Conservation (phyloP, 2,888 invertebrate genomes). For the Bhutanitis thaidina region DNA sequence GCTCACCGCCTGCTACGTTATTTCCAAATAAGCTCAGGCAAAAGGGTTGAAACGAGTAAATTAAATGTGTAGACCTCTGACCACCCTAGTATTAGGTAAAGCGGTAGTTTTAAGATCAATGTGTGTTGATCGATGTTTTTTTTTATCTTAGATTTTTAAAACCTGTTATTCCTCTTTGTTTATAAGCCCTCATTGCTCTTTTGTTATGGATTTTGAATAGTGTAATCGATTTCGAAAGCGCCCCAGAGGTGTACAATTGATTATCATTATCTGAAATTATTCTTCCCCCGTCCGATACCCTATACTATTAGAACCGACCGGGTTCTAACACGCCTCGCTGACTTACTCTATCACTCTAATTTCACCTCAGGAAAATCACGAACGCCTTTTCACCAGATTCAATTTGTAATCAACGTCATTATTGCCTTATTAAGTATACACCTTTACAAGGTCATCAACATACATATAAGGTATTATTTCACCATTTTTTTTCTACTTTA, state of each 20-base stretch:
- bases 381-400: conserved; percentile 24
- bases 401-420: conserved; percentile 26
- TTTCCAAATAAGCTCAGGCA: no score
- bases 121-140: no score
- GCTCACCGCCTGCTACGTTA: no score
- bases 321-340: conserved; percentile 10
- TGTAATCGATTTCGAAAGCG: conserved; percentile 37
- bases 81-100: no score
- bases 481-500: no score
- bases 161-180: background rate
- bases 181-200: conserved; percentile 27
- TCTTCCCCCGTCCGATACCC: conserved; percentile 38
- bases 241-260: conserved; percentile 34
- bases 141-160: no score
- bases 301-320: conserved; percentile 30
- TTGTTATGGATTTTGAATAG: conserved; percentile 31
- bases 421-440: conserved; percentile 2
- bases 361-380: conserved; percentile 22
- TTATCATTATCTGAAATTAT: conserved; percentile 41
- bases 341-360: conserved; percentile 10
- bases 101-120: no score
- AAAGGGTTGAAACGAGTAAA: no score
- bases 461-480: no score
- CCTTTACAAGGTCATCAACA: no score
- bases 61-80: no score